Percentiles rank a stretch among this genome's conserved stretches.
phyloP scores from a whole-genome alignment of 2,113 vertebrate species.

The Tichodroma muraria region DNA sequence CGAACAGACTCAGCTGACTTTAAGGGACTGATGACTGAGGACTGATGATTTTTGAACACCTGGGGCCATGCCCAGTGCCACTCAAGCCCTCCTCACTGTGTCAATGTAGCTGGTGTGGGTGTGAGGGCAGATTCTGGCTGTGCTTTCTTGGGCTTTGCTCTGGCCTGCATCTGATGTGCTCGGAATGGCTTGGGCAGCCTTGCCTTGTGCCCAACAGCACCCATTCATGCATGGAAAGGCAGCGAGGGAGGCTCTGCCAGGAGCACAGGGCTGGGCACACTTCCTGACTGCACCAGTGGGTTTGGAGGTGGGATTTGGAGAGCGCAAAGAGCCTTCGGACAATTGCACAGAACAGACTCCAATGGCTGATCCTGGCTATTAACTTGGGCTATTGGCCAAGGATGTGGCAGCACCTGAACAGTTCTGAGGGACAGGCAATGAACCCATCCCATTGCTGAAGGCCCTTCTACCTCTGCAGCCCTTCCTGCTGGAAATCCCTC shows the following conservation, averaged over 20 bases:
- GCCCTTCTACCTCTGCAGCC: neutral
- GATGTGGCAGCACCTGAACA: neutral
- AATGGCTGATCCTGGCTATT: neutral
- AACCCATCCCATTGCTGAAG: neutral
- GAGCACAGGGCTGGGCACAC: neutral
- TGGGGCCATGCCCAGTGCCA: neutral
- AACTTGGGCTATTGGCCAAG: neutral
- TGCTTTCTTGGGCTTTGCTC: neutral
- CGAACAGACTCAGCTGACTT: neutral
- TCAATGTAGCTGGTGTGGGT: neutral
- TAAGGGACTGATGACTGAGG: neutral
- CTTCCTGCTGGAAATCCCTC: neutral
- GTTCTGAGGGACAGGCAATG: neutral
- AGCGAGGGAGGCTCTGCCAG: neutral
- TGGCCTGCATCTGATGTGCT: rapidly evolving
- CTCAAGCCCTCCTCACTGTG: neutral
- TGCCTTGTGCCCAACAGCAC: neutral
- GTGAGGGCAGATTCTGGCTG: neutral
- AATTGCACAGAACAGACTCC: neutral
- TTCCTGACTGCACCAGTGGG: neutral
- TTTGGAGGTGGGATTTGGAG: neutral
- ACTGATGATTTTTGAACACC: neutral
- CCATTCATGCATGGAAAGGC: neutral
- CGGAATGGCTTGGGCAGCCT: neutral
- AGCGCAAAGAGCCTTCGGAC: neutral